phyloP scores from a whole-genome alignment of 2,888 invertebrate species.

The Ceraclea dissimilis region DNA sequence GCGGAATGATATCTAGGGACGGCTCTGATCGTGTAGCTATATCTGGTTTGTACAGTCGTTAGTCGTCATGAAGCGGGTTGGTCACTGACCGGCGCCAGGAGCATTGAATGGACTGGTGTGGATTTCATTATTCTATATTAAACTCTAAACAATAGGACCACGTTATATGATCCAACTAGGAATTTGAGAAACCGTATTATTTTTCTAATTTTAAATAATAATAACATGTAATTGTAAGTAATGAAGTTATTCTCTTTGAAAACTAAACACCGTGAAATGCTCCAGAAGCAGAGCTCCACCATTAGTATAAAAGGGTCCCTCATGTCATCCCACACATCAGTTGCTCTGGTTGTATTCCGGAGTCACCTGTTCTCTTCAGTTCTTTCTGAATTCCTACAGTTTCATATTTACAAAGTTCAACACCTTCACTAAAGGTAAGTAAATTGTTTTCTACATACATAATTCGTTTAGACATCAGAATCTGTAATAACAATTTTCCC shows the following conservation, averaged over 20 bases:
- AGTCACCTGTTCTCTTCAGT: conserved; percentile 7
- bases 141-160: background rate
- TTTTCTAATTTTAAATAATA: background rate
- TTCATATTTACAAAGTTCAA: background rate
- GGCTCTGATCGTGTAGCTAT: no score
- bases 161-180: background rate
- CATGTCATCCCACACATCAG: conserved; percentile 10
- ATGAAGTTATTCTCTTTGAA: background rate
- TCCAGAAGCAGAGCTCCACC: background rate
- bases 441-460: no score
- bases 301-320: conserved; percentile 11
- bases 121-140: background rate
- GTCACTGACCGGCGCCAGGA: background rate
- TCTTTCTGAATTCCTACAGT: background rate
- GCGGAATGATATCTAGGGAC: no score
- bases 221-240: no score
- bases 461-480: no score
- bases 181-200: background rate
- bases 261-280: background rate
- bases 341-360: conserved; percentile 13
- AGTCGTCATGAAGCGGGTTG: background rate
- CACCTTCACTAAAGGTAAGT: background rate
- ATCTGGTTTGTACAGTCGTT: no score
- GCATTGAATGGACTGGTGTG: background rate
- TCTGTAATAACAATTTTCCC: no score